Evolutionary conservation across 1,140 invertebrate genomes (phyloP), one percentile per base, ranked within the genome.

Genomic region (Brachionus rubens): DNA sequence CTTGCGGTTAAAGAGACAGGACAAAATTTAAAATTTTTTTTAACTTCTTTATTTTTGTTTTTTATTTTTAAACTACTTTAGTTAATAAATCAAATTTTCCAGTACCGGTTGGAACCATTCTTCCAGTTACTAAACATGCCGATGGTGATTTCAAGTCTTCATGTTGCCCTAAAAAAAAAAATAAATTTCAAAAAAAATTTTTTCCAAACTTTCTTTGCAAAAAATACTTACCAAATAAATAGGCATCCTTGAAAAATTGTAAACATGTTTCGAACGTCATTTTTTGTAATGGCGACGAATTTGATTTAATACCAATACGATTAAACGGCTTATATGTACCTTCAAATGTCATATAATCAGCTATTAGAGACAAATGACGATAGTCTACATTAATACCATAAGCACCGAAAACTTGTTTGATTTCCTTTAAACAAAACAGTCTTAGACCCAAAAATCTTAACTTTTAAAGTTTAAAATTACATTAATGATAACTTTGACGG

Each of bases 331-430:
- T 89, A 80, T 92, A 96, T 9, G 85, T 86, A 0, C 97, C 97
- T 81, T 92, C 91, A 80, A 90, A 94, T 0, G 95, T 99, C 96
- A 99, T 99, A 82, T 97, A 98, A 85, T 99, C 96, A 0, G 95
- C 92, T 72, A 98, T 89, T 0, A 99, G 85, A 0, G 89, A 90
- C 76, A 99, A 87, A 88, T 99, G 97, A 41, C 95, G 87, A 2
- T 91, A 89, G 86, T 98, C 93, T 0, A 99, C 94, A 16, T 89
- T 88, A 80, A 99, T 99, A 24, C 94, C 94, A 81, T 99, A 99
- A 3, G 93, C 92, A 80, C 90, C 91, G 82, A 98, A 98, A 14
- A 96, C 94, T 82, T 92, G 91, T 82, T 90, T 89, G 36, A 96
- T 90, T 88, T 97, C 94, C 88, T 88, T 81, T 46, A 33, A 21